These are phyloP conservation scores for Actinemys pallida DNA, from an alignment of 2,113 vertebrate species.

Conservation along the genomic window DNA sequence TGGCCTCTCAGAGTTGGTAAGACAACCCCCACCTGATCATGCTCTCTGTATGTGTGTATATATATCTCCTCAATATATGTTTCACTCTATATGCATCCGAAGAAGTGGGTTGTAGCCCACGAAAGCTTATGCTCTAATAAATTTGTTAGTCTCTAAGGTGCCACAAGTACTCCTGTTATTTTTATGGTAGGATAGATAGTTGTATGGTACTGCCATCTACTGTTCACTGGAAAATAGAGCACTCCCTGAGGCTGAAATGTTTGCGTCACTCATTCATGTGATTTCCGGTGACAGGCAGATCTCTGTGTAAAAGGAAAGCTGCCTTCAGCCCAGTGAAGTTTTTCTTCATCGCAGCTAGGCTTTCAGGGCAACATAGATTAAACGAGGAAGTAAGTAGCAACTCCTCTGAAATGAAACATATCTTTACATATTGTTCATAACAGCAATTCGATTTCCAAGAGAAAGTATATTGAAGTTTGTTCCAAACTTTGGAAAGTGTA, in stretches of 20 bases:
- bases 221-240: neutral
- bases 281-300: neutral
- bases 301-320: neutral
- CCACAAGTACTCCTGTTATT: too few relatives aligned
- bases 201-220: neutral
- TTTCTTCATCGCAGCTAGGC: neutral
- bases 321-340: neutral
- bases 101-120: too few relatives aligned
- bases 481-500: neutral
- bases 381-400: constrained; percentile 1
- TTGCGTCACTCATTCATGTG: neutral
- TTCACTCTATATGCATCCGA: too few relatives aligned
- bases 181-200: neutral
- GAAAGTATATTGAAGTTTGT: neutral
- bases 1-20: too few relatives aligned
- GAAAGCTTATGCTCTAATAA: too few relatives aligned
- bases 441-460: neutral
- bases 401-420: neutral
- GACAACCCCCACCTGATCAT: too few relatives aligned
- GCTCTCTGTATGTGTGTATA: too few relatives aligned
- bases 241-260: neutral
- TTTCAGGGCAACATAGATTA: neutral
- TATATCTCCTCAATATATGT: too few relatives aligned
- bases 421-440: neutral
- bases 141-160: too few relatives aligned